phyloP scores from a whole-genome alignment of 2,797 vertebrate genomes.

The Numenius phaeopus region DNA sequence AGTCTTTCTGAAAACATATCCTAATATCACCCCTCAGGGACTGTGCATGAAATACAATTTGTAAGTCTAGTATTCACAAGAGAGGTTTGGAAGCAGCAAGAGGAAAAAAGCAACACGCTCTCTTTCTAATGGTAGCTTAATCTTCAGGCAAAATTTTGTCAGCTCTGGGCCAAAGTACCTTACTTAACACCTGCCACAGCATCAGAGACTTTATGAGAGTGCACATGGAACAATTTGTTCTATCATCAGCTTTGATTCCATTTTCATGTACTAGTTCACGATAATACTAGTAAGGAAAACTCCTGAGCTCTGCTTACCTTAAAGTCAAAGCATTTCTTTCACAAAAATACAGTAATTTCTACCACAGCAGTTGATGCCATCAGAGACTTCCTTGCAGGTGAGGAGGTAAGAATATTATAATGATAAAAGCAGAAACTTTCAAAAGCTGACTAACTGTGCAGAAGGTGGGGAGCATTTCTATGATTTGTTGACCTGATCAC shows the following conservation, averaged over 20 bases:
- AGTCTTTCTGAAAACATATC: background rate
- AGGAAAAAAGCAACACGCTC: background rate
- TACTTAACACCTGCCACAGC: background rate
- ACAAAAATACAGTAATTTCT: background rate
- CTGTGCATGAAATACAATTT: background rate
- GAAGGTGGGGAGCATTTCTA: background rate
- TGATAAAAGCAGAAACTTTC: background rate
- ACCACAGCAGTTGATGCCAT: background rate
- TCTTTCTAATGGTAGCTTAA: background rate
- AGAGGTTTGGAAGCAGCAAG: background rate
- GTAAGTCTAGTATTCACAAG: background rate
- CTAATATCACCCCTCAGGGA: background rate
- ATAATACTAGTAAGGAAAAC: background rate
- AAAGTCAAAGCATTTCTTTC: background rate
- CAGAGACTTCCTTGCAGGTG: background rate
- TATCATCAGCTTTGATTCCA: background rate
- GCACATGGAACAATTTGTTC: background rate
- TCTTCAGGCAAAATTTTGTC: background rate
- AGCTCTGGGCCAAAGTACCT: background rate
- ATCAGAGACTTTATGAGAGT: background rate
- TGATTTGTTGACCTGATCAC: background rate
- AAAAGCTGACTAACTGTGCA: background rate
- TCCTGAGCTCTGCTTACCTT: background rate
- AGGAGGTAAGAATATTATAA: background rate
- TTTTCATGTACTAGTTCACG: background rate